phyloP scores from a whole-genome alignment of 2,888 invertebrate species.

The Patella pellucida region DNA sequence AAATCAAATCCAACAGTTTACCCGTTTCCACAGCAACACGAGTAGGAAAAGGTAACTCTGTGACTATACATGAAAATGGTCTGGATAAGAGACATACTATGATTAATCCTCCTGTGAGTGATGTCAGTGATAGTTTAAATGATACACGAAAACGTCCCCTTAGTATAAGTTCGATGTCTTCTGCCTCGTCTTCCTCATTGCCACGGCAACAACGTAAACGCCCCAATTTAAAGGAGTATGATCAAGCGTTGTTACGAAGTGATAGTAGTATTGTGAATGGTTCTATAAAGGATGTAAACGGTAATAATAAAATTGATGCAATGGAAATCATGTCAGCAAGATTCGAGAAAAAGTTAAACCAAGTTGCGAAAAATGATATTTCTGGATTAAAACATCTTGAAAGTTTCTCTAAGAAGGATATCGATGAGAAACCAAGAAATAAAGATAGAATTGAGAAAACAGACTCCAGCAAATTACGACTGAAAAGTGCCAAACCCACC shows the following conservation, averaged over 20 bases:
- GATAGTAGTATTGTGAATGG: constrained; percentile 13
- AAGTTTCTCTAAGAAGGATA: background rate
- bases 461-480: background rate
- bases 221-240: constrained; percentile 48
- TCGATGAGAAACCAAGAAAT: background rate
- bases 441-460: background rate
- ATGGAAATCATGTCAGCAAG: constrained; percentile 15
- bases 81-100: constrained; percentile 3
- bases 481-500: background rate
- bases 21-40: constrained; percentile 33
- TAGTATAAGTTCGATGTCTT: constrained; percentile 70
- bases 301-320: constrained; percentile 7
- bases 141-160: constrained; percentile 67
- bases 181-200: constrained; percentile 66
- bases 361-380: constrained; percentile 1
- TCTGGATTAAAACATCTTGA: constrained; percentile 9
- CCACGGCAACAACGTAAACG: constrained; percentile 57
- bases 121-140: constrained; percentile 50
- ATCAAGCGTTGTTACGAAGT: constrained; percentile 7
- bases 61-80: constrained; percentile 15
- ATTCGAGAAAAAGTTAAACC: background rate
- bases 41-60: constrained; percentile 23
- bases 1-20: constrained; percentile 21
- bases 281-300: constrained; percentile 12
- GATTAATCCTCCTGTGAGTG: background rate